Evolutionary conservation across 1,140 invertebrate species (phyloP), one percentile per base, ranked within the genome.

Genomic region (Hypothenemus hampei): DNA sequence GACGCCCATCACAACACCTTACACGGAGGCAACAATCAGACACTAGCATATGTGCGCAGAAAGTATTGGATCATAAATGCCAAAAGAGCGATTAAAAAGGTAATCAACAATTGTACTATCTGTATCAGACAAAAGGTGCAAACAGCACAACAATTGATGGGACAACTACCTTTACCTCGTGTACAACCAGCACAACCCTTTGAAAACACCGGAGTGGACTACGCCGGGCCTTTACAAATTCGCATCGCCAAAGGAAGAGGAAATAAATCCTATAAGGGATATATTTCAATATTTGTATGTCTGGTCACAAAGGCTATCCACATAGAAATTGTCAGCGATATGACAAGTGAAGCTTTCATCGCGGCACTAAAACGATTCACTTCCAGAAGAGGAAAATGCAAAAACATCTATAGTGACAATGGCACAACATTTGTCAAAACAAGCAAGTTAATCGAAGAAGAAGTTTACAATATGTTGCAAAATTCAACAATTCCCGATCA

Each of bases 151-250:
- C n/a, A n/a, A n/a, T n/a, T n/a, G n/a, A n/a, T n/a, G n/a, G n/a
- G n/a, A n/a, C n/a, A n/a, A n/a, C n/a, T n/a, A n/a, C n/a, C n/a
- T n/a, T n/a, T n/a, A n/a, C n/a, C n/a, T n/a, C n/a, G n/a, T n/a
- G n/a, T n/a, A n/a, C n/a, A n/a, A n/a, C n/a, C n/a, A 10, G 20
- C 59, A 1, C 44, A 59, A 10, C 65, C 69, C 3, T 76, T 76
- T 54, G 7, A 15, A 41, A 58, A 7, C 24, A 24, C 18, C 63
- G 43, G 0, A 3, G 46, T 60, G 5, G 29, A 58, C 1, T 52
- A n/a, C n/a, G n/a, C n/a, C n/a, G n/a, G n/a, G n/a, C n/a, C n/a
- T n/a, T n/a, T n/a, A n/a, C n/a, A n/a, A n/a, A n/a, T n/a, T n/a
- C n/a, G n/a, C n/a, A n/a, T n/a, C n/a, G n/a, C n/a, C n/a, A n/a